Evolutionary conservation across 2,888 invertebrate species (phyloP), one percentile per base, ranked within the genome.

Genomic region (Laothoe populi): DNA sequence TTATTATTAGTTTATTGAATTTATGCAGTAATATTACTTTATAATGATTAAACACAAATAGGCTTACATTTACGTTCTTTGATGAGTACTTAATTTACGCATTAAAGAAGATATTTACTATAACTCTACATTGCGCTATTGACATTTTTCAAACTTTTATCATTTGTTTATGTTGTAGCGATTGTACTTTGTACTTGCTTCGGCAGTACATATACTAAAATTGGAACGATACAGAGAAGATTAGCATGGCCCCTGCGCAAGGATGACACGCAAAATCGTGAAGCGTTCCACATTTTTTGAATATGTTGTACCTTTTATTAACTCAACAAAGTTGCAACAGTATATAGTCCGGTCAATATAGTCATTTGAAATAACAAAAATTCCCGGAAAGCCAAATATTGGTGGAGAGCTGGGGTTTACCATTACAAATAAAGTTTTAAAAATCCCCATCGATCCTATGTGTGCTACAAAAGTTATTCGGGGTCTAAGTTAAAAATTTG

Each of bases 191-290:
- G 84, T 84, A 84, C 84, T 84, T 82, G 83, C 84, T 84, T 84
- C 83, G 84, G 84, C 81, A 84, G 82, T 84, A 84, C 82, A 84
- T 84, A 84, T 83, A 84, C 81, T 83, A 83, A 85, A 84, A 84
- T 84, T 85, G 83, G 83, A 84, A 84, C 82, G 83, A 83, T 84
- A 83, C 82, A 83, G 82, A 83, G 84, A 83, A 84, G 83, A 84
- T 84, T 84, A 84, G 84, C 84, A 85, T 85, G 85, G 84, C 84
- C 85, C 85, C 84, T 85, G 85, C 84, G 84, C 84, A 85, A 84
- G 84, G 83, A 84, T 85, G 84, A 84, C 84, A 84, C 84, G 84
- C 83, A 85, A 85, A 84, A 84, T 84, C 83, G 83, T 83, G 83
- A 84, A 84, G 83, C 83, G 84, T 84, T 84, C 84, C 83, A 84